Evolutionary conservation across 2,888 invertebrate species (phyloP).

Genomic region (Agrotis clavis): DNA sequence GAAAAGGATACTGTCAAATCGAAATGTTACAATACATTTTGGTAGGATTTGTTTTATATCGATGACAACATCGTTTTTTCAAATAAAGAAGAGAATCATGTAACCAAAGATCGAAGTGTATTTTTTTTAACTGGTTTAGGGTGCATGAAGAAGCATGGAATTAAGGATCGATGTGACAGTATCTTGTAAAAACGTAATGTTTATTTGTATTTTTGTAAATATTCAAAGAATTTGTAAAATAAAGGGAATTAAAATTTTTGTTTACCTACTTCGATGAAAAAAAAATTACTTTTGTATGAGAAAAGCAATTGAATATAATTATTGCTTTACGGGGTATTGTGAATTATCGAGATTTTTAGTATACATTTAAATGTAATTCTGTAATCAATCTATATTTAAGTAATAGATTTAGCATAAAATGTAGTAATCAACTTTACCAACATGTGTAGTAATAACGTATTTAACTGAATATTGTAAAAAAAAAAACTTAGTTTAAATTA

Average conservation of each 20-base stretch:
- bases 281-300: conserved; percentile 36
- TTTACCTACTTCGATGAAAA: conserved; percentile 24
- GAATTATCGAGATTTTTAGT: conserved; percentile 55
- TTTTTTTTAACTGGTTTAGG: conserved; percentile 25
- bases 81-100: conserved; percentile 21
- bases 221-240: conserved; percentile 60
- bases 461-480: conserved; percentile 71
- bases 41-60: conserved; percentile 31
- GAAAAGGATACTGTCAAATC: conserved; percentile 73
- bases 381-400: conserved; percentile 52
- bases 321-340: conserved; percentile 35
- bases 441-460: conserved; percentile 63
- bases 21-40: conserved; percentile 58
- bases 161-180: conserved; percentile 53
- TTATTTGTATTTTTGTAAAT: conserved; percentile 60
- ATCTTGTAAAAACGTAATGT: conserved; percentile 48
- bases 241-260: conserved; percentile 35
- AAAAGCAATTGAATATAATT: conserved; percentile 25
- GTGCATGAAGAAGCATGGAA: conserved; percentile 27
- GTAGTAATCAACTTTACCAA: conserved; percentile 62
- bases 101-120: conserved; percentile 61
- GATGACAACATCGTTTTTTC: conserved; percentile 34
- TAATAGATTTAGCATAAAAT: conserved; percentile 34
- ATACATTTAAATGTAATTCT: conserved; percentile 46
- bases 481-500: conserved; percentile 57